Conservation (phyloP, 2,113 vertebrate genomes). For the Progne subis region DNA sequence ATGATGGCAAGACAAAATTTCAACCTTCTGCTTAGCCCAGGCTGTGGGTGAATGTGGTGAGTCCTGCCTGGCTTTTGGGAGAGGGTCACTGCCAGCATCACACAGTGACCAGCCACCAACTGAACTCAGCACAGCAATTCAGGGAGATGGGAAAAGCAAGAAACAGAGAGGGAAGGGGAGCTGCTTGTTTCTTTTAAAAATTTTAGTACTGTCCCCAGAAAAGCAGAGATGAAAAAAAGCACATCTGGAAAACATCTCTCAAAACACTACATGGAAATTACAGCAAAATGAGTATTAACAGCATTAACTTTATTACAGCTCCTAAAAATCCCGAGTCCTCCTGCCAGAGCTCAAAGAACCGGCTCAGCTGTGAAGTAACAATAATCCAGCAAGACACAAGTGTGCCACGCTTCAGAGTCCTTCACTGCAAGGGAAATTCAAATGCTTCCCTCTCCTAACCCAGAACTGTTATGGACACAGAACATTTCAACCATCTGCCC, state of each 20-base stretch:
- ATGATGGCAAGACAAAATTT: background rate
- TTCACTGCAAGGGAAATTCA: background rate
- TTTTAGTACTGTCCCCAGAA: background rate
- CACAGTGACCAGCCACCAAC: background rate
- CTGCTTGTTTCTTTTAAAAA: background rate
- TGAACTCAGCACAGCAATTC: background rate
- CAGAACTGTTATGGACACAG: background rate
- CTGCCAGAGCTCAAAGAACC: background rate
- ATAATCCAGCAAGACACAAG: slow-evolving; percentile 11
- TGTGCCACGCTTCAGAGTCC: background rate
- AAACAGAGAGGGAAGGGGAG: background rate
- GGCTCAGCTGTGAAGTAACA: background rate
- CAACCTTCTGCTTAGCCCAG: background rate
- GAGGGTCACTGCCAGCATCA: rapidly evolving
- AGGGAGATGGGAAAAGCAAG: background rate
- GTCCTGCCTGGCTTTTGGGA: background rate
- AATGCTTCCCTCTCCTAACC: slow-evolving; percentile 8
- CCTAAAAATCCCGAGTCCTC: background rate
- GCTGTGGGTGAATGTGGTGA: background rate
- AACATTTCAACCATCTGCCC: background rate
- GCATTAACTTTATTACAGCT: background rate
- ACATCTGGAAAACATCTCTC: background rate
- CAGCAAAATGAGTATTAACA: background rate
- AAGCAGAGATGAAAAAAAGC: background rate
- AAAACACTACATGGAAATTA: background rate